Evolutionary conservation across 2,888 invertebrate genomes (phyloP).

Genomic region (Caenorhabditis virilis): DNA sequence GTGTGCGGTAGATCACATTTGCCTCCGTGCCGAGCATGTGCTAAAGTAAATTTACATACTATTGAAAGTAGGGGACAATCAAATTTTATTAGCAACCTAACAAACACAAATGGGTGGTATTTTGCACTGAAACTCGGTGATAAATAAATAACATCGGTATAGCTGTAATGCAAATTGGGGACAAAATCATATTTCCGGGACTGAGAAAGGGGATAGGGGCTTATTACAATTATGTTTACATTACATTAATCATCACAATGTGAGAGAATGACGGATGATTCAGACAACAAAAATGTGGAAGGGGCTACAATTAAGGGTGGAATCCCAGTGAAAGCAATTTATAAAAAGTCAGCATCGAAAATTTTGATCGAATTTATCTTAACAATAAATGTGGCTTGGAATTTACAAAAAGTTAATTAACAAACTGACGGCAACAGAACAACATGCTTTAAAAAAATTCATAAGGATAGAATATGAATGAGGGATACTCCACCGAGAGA

Average conservation of each 20-base stretch:
- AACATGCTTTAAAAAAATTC: conserved; percentile 44
- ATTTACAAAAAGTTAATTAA: conserved; percentile 25
- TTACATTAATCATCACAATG: conserved; percentile 24
- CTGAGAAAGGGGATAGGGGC: conserved; percentile 2
- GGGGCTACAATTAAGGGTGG: conserved; percentile 2
- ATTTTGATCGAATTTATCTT: too few relatives aligned
- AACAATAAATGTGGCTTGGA: conserved; percentile 11
- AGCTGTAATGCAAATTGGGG: conserved; percentile 1
- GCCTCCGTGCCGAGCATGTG: too few relatives aligned
- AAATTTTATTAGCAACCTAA: conserved; percentile 5
- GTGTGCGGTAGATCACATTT: too few relatives aligned
- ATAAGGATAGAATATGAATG: conserved; percentile 22
- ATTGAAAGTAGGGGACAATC: too few relatives aligned
- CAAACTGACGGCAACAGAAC: conserved; percentile 37
- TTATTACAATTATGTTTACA: conserved; percentile 21
- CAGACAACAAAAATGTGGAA: conserved; percentile 4
- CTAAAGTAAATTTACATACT: too few relatives aligned
- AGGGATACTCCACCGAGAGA: background rate
- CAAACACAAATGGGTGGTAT: too few relatives aligned
- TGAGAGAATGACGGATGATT: conserved; percentile 11
- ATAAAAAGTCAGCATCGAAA: too few relatives aligned
- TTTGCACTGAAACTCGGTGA: too few relatives aligned
- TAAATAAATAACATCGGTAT: too few relatives aligned
- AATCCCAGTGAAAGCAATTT: background rate
- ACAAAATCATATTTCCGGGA: conserved; percentile 1